Evolutionary conservation across 2,797 vertebrate species (phyloP).

Genomic region (Lepidocolaptes lacrymiger): DNA sequence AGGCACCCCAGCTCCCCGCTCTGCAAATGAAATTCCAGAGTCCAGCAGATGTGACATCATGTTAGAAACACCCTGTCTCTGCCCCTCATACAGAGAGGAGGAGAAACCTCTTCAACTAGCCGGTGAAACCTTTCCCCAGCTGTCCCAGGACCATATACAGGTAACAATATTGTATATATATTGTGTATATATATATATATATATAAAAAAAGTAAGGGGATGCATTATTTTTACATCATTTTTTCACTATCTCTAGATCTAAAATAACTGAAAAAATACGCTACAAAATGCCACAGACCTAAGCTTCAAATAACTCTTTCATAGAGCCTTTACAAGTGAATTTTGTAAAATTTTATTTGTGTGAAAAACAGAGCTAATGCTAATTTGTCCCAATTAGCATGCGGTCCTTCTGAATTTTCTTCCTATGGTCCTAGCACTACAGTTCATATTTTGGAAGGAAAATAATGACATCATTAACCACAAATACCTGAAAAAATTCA

Average conservation of each 20-base stretch:
- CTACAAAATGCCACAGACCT: background rate
- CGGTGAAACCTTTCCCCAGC: background rate
- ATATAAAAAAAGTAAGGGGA: background rate
- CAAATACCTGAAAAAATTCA: background rate
- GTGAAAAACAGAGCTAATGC: background rate
- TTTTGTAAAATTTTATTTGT: background rate
- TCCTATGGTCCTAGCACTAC: background rate
- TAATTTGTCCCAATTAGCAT: background rate
- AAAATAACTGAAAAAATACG: background rate
- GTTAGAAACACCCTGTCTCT: background rate
- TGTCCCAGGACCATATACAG: background rate
- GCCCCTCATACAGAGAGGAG: background rate
- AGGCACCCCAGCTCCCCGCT: background rate
- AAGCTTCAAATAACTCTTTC: background rate
- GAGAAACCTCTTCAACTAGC: background rate
- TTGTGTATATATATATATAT: background rate
- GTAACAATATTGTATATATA: background rate
- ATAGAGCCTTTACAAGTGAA: background rate
- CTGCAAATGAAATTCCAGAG: background rate
- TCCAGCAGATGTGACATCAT: background rate
- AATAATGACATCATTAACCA: background rate
- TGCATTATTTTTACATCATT: background rate
- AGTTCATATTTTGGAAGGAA: background rate
- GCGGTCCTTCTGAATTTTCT: background rate
- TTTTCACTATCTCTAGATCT: background rate